phyloP scores from a whole-genome alignment of 2,888 invertebrate genomes.

The Amblyjoppa fuscipennis region DNA sequence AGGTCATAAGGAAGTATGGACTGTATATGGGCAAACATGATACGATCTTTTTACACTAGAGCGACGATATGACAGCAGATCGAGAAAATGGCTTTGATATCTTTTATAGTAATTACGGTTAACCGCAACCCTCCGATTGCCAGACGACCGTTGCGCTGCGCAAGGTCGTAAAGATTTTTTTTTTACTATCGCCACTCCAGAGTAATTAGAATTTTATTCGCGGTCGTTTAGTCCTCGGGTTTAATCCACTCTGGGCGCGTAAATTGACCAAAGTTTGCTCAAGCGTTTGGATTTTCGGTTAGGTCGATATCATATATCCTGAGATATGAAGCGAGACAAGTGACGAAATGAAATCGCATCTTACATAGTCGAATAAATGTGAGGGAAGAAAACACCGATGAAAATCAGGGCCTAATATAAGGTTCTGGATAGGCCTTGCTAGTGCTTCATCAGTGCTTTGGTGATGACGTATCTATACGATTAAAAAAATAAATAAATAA shows the following conservation, averaged over 20 bases:
- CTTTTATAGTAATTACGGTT: conserved; percentile 44
- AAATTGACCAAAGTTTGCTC: conserved; percentile 31
- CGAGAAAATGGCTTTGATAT: conserved; percentile 45
- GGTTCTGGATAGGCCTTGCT: too few relatives aligned
- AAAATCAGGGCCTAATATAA: too few relatives aligned
- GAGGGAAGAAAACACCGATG: too few relatives aligned
- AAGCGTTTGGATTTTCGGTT: neutral
- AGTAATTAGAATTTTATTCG: conserved; percentile 73
- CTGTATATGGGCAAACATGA: neutral
- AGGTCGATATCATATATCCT: neutral
- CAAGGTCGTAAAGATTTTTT: conserved; percentile 60
- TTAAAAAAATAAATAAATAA: too few relatives aligned
- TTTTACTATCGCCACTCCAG: conserved; percentile 61
- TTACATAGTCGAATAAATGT: too few relatives aligned
- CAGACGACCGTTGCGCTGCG: conserved; percentile 6
- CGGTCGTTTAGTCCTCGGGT: conserved; percentile 59
- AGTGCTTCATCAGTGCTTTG: too few relatives aligned
- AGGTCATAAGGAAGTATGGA: neutral
- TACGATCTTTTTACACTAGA: neutral
- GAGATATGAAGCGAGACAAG: neutral
- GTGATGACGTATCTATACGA: too few relatives aligned
- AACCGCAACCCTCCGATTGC: conserved; percentile 30
- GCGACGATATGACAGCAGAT: neutral
- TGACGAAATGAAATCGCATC: neutral
- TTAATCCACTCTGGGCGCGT: conserved; percentile 55